Evolutionary conservation across 2,113 vertebrate genomes (phyloP), one percentile per base, ranked within the genome.

Genomic region (Motacilla tschutschensis): DNA sequence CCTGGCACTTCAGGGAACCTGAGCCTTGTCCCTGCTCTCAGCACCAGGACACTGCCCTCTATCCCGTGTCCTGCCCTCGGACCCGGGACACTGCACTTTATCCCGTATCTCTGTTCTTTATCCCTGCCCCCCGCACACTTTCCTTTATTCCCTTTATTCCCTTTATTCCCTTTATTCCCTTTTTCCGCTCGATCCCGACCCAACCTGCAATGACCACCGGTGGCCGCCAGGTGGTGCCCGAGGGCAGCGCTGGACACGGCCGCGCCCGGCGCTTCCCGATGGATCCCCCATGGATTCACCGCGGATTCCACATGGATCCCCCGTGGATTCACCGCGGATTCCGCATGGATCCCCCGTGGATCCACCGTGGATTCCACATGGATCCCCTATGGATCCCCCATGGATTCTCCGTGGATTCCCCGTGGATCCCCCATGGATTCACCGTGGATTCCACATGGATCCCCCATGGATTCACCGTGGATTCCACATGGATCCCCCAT

Each of bases 261-360:
- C 8, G 54, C 19, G 12, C 29, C 25, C 13, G 33, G 29, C 25
- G 25, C 54, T 35, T 38, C 14, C 53, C 17, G 28, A 38, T 38
- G 38, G 43, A 65, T 46, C 13, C 60, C 10, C 1, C 5, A 12
- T 12, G 14, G 14, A 63, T 63, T 7, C 38, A 6, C 3, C 4
- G 7, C 7, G 8, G 17, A 29, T 40, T 4, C 36, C 17, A 1
- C 6, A 15, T 17, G 55, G 16, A 26, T 17, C 6, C 24, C 10
- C 7, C 1, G 4, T 10, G 15, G 8, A 40, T 20, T 2, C 58
- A 12, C 6, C 0, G 12, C 14, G 26, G 35, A 26, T 26, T 3
- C 14, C 9, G 0, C 1, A 9, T 12, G 13, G 5, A 24, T 24
- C 2, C 8, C 6, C 1, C 0, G 3, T 11, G 12, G 19, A n/a